Conservation (phyloP, 1,140 invertebrate genomes). For the Drosophila prosaltans region DNA sequence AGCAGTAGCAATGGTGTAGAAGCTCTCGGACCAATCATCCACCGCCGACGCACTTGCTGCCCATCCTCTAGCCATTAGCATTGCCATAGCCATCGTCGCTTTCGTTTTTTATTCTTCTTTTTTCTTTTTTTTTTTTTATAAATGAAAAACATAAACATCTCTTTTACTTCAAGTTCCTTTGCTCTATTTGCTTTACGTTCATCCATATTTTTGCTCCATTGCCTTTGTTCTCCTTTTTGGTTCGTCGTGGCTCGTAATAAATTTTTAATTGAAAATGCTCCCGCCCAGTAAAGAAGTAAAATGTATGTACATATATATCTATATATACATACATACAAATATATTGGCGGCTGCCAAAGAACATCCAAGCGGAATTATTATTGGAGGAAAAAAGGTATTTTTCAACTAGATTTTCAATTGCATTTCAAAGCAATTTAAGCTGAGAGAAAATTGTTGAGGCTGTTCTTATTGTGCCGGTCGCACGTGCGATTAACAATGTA, state of each 20-base stretch:
- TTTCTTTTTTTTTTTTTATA: constrained; percentile 46
- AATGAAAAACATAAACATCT: constrained; percentile 76
- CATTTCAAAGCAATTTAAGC: constrained; percentile 6
- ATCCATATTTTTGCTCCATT: constrained; percentile 14
- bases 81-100: constrained; percentile 13
- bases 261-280: constrained; percentile 79
- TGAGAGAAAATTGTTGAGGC: not conserved
- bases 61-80: not conserved
- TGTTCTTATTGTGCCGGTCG: not conserved
- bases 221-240: constrained; percentile 72
- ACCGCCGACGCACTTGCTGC: constrained; percentile 63
- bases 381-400: constrained; percentile 30
- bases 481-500: constrained; percentile 1
- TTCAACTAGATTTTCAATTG: constrained; percentile 8
- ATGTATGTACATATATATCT: constrained; percentile 14
- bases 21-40: constrained; percentile 65
- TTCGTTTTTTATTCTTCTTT: constrained; percentile 40
- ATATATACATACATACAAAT: constrained; percentile 3
- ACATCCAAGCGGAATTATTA: constrained; percentile 47
- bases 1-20: constrained; percentile 10
- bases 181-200: constrained; percentile 43
- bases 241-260: constrained; percentile 63
- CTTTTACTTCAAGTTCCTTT: constrained; percentile 53
- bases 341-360: constrained; percentile 30
- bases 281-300: constrained; percentile 21